These are phyloP conservation scores for Agrotis ipsilon DNA, from an alignment of 2,888 invertebrate genomes.

Conservation along the genomic window DNA sequence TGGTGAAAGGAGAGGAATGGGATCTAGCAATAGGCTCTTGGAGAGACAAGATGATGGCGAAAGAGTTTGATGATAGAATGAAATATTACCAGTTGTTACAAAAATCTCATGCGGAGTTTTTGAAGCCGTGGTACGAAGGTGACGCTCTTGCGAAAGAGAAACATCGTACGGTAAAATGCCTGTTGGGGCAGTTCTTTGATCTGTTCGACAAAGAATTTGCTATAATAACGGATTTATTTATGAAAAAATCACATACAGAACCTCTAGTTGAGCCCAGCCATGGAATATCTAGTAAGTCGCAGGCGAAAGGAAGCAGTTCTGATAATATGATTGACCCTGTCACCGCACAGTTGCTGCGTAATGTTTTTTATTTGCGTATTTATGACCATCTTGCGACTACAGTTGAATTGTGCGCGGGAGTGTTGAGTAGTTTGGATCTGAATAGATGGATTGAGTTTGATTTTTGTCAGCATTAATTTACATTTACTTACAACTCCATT, in stretches of 20 bases:
- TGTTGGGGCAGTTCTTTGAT: constrained; percentile 78
- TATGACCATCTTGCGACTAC: constrained; percentile 77
- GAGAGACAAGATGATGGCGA: constrained; percentile 81
- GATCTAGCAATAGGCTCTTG: constrained; percentile 82
- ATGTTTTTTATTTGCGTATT: constrained; percentile 78
- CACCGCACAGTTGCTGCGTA: constrained; percentile 63
- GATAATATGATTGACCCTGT: constrained; percentile 35
- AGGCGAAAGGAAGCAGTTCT: background rate
- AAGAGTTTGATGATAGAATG: constrained; percentile 83
- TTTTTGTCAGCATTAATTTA: constrained; percentile 74
- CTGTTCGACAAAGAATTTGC: constrained; percentile 77
- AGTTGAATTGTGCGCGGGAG: constrained; percentile 81
- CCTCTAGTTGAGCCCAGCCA: background rate
- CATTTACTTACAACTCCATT: background rate
- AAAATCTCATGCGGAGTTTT: constrained; percentile 74
- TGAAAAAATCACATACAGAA: constrained; percentile 17
- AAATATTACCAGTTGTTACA: constrained; percentile 78
- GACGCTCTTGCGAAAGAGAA: constrained; percentile 78
- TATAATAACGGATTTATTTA: constrained; percentile 57
- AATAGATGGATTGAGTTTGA: constrained; percentile 86
- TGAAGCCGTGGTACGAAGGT: constrained; percentile 84
- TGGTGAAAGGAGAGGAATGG: constrained; percentile 76
- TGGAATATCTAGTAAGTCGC: background rate
- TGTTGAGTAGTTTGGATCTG: constrained; percentile 83
- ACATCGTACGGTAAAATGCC: constrained; percentile 73